Percentiles rank a stretch among this genome's conserved stretches.
Evolutionary conservation across 2,888 invertebrate genomes (phyloP).

Genomic region (Drosophila koepferae): DNA sequence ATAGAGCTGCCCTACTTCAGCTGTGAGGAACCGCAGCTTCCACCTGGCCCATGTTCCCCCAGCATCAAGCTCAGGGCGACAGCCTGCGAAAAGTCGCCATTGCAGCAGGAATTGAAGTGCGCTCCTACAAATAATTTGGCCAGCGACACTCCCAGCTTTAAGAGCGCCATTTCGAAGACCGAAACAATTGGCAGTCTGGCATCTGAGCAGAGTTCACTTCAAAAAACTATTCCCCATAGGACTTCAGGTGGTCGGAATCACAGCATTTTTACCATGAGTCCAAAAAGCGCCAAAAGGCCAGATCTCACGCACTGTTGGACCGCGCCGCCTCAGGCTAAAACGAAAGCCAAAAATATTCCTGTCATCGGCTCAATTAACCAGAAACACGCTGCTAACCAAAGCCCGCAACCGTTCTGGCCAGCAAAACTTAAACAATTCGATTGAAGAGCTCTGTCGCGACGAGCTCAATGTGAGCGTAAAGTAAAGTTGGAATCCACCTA

Average conservation of each 20-base stretch:
- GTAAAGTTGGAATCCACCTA: constrained; percentile 30
- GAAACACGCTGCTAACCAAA: neutral
- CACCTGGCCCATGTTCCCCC: neutral
- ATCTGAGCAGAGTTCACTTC: neutral
- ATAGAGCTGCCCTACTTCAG: constrained; percentile 15
- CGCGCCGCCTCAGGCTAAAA: constrained; percentile 4
- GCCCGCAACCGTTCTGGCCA: neutral
- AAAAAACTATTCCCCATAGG: neutral
- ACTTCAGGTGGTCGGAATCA: neutral
- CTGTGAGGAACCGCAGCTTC: neutral
- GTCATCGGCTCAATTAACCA: neutral
- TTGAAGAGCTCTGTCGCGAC: constrained; percentile 9
- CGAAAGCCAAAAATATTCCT: neutral
- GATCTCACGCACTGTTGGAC: constrained; percentile 32
- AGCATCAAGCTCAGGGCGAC: neutral
- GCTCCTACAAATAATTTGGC: neutral
- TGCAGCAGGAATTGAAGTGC: neutral
- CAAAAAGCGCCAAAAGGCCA: neutral
- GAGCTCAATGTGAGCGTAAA: constrained; percentile 19
- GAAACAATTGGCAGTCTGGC: neutral
- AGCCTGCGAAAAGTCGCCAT: neutral
- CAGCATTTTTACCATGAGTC: neutral
- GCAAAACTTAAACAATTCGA: constrained; percentile 1
- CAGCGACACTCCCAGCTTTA: neutral
- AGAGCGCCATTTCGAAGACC: neutral